Evolutionary conservation across 2,888 invertebrate genomes (phyloP).

Genomic region (Clanis bilineata): DNA sequence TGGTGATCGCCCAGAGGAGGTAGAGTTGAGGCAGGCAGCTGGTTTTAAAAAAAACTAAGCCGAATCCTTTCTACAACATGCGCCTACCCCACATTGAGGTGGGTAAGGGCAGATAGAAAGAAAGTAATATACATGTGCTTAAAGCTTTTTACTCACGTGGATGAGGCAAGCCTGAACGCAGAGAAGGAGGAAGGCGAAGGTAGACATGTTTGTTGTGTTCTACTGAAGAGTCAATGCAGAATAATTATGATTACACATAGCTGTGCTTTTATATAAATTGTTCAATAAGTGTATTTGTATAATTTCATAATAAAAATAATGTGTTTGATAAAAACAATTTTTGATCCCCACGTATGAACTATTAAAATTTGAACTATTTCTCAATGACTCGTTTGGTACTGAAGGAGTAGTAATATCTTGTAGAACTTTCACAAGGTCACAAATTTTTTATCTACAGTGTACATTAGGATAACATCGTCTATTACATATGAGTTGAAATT

Average conservation of each 20-base stretch:
- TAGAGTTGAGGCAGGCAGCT: no score
- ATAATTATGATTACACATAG: not conserved
- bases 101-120: no score
- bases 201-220: slow-evolving; percentile 25
- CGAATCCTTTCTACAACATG: no score
- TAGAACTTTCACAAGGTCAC: not conserved
- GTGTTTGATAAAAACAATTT: not conserved
- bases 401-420: not conserved
- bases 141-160: slow-evolving; percentile 18
- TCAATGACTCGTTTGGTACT: not conserved
- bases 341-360: not conserved
- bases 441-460: not conserved
- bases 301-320: not conserved
- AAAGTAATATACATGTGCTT: no score
- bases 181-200: slow-evolving; percentile 28
- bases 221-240: slow-evolving; percentile 16
- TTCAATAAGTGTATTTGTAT: not conserved
- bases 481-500: no score
- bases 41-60: no score
- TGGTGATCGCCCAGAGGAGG: no score
- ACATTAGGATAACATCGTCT: not conserved
- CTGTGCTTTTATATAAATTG: not conserved
- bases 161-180: slow-evolving; percentile 32
- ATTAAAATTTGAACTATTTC: not conserved
- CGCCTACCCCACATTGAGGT: no score